A percentile compares a stretch with the other conserved stretches of the same genome.
Evolutionary conservation across 2,797 vertebrate genomes (phyloP).

Genomic region (Cossypha niveicapilla): DNA sequence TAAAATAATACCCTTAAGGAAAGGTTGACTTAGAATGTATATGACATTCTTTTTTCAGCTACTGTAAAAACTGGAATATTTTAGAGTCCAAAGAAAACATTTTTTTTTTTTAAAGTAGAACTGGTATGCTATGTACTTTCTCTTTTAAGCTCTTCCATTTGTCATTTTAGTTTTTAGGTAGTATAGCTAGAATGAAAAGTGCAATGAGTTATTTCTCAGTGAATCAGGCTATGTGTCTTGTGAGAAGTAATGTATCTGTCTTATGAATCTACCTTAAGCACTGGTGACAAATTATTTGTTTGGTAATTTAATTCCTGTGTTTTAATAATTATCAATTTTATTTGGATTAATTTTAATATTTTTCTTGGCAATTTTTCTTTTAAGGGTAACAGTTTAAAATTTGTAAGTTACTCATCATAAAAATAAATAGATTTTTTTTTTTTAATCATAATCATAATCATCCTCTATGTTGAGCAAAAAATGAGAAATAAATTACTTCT

Average conservation of each 20-base stretch:
- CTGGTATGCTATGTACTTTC: not conserved
- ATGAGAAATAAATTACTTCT: not conserved
- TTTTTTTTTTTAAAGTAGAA: not conserved
- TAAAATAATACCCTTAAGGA: slow-evolving; percentile 40
- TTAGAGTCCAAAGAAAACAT: not conserved
- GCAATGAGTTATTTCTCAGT: not conserved
- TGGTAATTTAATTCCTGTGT: not conserved
- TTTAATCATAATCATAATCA: not conserved
- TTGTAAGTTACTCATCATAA: not conserved
- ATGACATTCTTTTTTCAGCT: not conserved
- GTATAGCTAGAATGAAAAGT: not conserved
- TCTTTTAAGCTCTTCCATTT: not conserved
- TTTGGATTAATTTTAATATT: not conserved
- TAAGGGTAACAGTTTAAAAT: not conserved
- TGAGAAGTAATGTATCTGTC: not conserved
- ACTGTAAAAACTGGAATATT: not conserved
- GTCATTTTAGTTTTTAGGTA: not conserved
- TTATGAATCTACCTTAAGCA: not conserved
- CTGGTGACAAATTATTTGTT: not conserved
- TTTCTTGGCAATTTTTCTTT: not conserved
- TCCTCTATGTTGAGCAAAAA: not conserved
- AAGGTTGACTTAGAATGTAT: not conserved
- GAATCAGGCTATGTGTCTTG: not conserved
- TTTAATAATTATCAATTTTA: not conserved
- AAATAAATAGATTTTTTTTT: not conserved